Conservation (phyloP, 92 coral and sea anemone species). For the Anthopleura xanthogrammica region DNA sequence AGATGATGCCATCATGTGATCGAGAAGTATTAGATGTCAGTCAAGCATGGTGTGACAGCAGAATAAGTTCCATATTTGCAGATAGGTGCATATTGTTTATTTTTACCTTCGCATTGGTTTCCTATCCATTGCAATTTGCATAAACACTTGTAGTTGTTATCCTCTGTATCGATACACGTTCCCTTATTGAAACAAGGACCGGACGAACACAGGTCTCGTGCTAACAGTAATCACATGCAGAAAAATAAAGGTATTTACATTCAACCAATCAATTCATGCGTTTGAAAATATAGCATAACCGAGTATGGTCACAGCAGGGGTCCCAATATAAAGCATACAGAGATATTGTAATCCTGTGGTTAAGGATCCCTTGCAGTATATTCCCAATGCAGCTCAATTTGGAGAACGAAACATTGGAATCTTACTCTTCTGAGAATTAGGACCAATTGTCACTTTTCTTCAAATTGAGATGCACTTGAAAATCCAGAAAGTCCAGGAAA, state of each 20-base stretch:
- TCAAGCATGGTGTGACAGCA: neutral
- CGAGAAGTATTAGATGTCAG: neutral
- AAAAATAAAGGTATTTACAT: slow-evolving; percentile 19
- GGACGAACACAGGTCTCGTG: slow-evolving; percentile 73
- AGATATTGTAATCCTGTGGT: neutral
- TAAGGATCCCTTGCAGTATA: neutral
- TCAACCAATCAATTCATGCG: slow-evolving; percentile 60
- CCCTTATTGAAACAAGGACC: slow-evolving; percentile 87
- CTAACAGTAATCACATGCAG: slow-evolving; percentile 38
- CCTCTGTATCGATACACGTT: slow-evolving; percentile 77
- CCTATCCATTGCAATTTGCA: slow-evolving; percentile 79
- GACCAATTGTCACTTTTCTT: too few relatives aligned
- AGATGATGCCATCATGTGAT: neutral
- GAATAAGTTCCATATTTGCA: neutral
- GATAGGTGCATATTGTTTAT: too few relatives aligned
- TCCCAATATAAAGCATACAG: neutral
- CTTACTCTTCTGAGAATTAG: too few relatives aligned
- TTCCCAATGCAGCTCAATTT: too few relatives aligned
- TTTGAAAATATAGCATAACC: slow-evolving; percentile 19
- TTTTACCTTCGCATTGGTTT: slow-evolving; percentile 77
- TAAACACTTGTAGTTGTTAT: slow-evolving; percentile 73
- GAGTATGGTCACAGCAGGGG: neutral
- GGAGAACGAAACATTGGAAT: too few relatives aligned
- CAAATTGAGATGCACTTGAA: too few relatives aligned
- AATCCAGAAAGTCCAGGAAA: too few relatives aligned